These are phyloP conservation scores for Sialis fuliginosa DNA, from an alignment of 2,888 invertebrate genomes.

Conservation along the genomic window DNA sequence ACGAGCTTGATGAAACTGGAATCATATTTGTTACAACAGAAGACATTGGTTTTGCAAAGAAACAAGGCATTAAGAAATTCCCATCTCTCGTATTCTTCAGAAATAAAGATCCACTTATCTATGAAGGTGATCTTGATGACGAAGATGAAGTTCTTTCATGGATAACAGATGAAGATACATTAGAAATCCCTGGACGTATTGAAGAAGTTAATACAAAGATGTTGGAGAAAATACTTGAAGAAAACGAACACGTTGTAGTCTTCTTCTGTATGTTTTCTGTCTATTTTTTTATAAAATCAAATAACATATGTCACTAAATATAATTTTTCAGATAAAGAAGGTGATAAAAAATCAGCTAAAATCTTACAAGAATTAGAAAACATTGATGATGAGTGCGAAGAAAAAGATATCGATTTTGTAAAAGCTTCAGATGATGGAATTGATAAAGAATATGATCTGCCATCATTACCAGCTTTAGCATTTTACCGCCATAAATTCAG, in stretches of 20 bases:
- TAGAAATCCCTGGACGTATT: slow-evolving; percentile 82
- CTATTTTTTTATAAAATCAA: background rate
- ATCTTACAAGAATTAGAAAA: slow-evolving; percentile 79
- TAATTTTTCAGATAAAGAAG: slow-evolving; percentile 54
- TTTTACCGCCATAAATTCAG: slow-evolving; percentile 80
- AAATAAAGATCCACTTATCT: slow-evolving; percentile 75
- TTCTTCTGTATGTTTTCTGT: slow-evolving; percentile 65
- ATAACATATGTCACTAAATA: background rate
- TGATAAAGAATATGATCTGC: slow-evolving; percentile 72
- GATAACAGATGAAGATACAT: slow-evolving; percentile 78
- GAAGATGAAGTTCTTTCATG: slow-evolving; percentile 83
- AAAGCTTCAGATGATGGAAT: slow-evolving; percentile 81
- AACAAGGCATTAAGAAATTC: slow-evolving; percentile 67
- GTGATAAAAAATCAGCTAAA: slow-evolving; percentile 76
- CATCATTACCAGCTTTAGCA: slow-evolving; percentile 62
- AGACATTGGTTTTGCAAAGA: slow-evolving; percentile 62
- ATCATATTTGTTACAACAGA: slow-evolving; percentile 89
- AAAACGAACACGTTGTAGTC: slow-evolving; percentile 77
- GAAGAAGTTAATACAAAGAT: slow-evolving; percentile 82
- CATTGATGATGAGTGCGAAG: slow-evolving; percentile 85
- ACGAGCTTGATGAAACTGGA: slow-evolving; percentile 81
- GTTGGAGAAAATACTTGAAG: slow-evolving; percentile 76
- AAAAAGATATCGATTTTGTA: slow-evolving; percentile 78
- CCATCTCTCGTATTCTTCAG: slow-evolving; percentile 80
- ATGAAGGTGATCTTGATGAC: slow-evolving; percentile 68